Evolutionary conservation across 2,113 vertebrate genomes (phyloP).

Genomic region (Phrynocephalus versicolor): DNA sequence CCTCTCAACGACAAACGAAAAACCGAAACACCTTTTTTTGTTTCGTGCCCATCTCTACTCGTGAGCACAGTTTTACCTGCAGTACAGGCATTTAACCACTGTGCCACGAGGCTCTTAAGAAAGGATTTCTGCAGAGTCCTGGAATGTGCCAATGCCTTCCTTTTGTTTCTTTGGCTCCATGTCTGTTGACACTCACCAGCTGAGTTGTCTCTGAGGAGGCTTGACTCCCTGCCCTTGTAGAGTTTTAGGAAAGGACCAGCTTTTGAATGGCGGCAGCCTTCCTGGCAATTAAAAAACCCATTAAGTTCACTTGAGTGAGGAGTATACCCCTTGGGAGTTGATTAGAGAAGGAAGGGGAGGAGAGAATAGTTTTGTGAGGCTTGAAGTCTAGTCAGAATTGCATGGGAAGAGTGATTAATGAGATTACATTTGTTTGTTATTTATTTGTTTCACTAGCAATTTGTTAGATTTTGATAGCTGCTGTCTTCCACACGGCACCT

Average conservation of each 20-base stretch:
- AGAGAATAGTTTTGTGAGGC: neutral
- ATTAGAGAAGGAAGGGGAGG: neutral
- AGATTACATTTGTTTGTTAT: neutral
- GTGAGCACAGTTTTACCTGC: too few relatives aligned
- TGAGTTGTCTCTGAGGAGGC: neutral
- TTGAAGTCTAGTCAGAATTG: neutral
- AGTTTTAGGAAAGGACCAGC: neutral
- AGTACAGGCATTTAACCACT: too few relatives aligned
- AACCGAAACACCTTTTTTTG: too few relatives aligned
- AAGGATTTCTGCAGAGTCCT: too few relatives aligned
- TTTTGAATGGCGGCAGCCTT: neutral
- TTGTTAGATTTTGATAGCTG: neutral
- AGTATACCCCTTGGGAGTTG: neutral
- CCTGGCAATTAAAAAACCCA: neutral
- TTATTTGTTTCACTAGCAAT: neutral
- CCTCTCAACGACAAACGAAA: too few relatives aligned
- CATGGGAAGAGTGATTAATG: neutral
- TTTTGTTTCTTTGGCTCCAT: neutral
- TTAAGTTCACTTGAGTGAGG: neutral
- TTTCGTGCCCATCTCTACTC: too few relatives aligned
- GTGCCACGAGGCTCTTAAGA: too few relatives aligned
- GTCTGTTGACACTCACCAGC: neutral
- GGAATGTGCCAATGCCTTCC: neutral
- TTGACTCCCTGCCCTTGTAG: neutral
- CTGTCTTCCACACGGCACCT: neutral